These are phyloP conservation scores for Brachionus plicatilis DNA, from an alignment of 1,140 invertebrate species.

Conservation along the genomic window DNA sequence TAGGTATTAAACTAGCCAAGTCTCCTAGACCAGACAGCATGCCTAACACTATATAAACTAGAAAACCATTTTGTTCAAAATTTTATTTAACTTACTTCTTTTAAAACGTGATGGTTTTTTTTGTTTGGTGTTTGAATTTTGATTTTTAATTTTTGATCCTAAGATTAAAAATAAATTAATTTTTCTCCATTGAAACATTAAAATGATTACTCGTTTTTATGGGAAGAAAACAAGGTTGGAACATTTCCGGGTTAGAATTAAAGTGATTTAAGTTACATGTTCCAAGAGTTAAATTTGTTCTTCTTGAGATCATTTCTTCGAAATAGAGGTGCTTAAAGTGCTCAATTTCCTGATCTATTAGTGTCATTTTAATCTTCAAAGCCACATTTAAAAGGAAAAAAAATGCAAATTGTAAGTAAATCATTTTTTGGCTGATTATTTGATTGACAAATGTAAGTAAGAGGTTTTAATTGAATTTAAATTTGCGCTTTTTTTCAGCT, in stretches of 20 bases:
- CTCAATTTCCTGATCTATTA: background rate
- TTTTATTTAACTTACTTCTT: background rate
- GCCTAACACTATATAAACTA: background rate
- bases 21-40: background rate
- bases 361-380: background rate
- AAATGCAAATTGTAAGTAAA: too few species aligned
- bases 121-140: background rate
- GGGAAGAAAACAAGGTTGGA: background rate
- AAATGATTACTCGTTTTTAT: background rate
- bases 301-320: background rate
- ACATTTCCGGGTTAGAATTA: background rate
- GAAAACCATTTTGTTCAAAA: background rate
- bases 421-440: background rate
- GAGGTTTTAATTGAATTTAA: background rate
- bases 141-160: background rate
- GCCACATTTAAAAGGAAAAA: background rate
- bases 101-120: background rate
- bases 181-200: background rate
- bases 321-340: background rate
- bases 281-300: background rate
- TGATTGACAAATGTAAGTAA: background rate
- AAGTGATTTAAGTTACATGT: background rate
- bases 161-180: background rate
- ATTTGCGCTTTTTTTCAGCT: background rate
- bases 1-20: background rate